These are phyloP conservation scores for Sylvilagus bachmani DNA, from an alignment of 2,113 vertebrate species.

Conservation along the genomic window DNA sequence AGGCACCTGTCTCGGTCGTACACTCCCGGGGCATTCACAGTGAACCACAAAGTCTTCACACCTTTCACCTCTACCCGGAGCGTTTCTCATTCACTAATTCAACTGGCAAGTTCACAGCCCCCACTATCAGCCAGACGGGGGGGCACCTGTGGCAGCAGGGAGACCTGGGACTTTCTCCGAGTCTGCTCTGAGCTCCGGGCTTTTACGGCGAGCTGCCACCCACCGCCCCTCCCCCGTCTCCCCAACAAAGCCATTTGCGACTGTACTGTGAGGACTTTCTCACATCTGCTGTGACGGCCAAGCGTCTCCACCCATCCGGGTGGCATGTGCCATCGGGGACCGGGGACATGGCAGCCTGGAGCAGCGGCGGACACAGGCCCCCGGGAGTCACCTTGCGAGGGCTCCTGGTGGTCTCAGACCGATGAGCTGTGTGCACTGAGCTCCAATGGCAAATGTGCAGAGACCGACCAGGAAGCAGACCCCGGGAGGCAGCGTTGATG, in stretches of 20 bases:
- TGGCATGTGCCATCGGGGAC: no score
- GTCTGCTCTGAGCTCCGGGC: neutral
- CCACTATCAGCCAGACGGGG: neutral
- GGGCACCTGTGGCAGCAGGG: neutral
- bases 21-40: rapidly evolving
- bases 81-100: neutral
- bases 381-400: no score
- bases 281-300: neutral
- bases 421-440: neutral
- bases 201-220: no score
- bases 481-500: neutral
- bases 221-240: no score
- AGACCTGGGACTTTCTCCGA: rapidly evolving
- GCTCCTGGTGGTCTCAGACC: neutral
- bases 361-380: rapidly evolving
- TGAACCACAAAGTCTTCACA: neutral
- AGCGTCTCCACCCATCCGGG: neutral
- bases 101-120: no score
- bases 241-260: neutral
- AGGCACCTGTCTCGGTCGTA: neutral
- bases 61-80: neutral
- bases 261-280: neutral
- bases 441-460: neutral
- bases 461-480: neutral
- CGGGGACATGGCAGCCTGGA: no score